Evolutionary conservation across 2,888 invertebrate genomes (phyloP).

Genomic region (Drosophila hamatofila): DNA sequence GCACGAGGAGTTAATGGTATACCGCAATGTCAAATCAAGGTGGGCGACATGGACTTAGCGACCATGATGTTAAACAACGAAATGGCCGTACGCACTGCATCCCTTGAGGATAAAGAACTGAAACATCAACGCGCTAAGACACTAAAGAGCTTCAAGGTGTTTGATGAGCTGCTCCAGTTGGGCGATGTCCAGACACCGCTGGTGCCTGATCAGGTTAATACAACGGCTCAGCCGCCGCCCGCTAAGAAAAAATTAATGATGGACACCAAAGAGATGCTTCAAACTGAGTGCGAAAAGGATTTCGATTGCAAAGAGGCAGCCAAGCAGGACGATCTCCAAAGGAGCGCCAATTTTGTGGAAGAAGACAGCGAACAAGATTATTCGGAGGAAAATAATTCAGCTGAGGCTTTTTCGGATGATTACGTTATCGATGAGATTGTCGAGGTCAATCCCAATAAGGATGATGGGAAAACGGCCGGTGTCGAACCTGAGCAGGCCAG

Average conservation of each 20-base stretch:
- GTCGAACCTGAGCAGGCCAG: background rate
- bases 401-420: constrained; percentile 15
- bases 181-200: background rate
- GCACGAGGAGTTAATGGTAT: constrained; percentile 6
- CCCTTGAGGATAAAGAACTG: background rate
- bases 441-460: constrained; percentile 19
- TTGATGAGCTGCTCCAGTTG: constrained; percentile 45
- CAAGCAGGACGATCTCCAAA: constrained; percentile 7
- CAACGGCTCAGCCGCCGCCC: constrained; percentile 43
- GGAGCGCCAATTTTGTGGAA: background rate
- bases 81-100: constrained; percentile 33
- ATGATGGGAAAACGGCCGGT: background rate
- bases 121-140: background rate
- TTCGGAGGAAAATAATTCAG: background rate
- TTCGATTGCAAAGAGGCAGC: constrained; percentile 54
- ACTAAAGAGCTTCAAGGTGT: constrained; percentile 41
- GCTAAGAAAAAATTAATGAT: constrained; percentile 39
- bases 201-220: constrained; percentile 5
- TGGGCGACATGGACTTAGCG: constrained; percentile 70
- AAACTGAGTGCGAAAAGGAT: constrained; percentile 25
- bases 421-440: constrained; percentile 13
- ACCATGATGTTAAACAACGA: constrained; percentile 62
- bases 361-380: background rate
- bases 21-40: constrained; percentile 70
- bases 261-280: constrained; percentile 4